A percentile compares a stretch with the other conserved stretches of the same genome.
Conservation (phyloP, 2,888 invertebrate genomes). For the Eristalinus sepulchralis region DNA sequence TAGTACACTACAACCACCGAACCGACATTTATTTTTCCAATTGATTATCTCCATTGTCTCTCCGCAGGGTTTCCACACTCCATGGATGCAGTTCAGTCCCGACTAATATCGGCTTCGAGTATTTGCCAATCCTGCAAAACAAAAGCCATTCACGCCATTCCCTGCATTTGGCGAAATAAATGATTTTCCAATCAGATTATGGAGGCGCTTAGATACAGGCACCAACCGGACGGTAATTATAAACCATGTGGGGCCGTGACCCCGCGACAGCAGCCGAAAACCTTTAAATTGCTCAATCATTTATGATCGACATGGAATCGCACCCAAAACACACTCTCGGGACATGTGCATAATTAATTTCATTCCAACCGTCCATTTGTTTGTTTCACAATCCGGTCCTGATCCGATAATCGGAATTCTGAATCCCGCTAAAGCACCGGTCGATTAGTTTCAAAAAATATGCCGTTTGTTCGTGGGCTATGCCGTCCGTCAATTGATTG, state of each 20-base stretch:
- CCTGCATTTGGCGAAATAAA: constrained; percentile 38
- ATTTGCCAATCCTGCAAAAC: background rate
- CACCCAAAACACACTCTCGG: constrained; percentile 20
- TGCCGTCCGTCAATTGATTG: constrained; percentile 47
- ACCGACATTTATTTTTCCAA: background rate
- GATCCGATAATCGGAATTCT: constrained; percentile 51
- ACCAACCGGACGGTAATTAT: constrained; percentile 36
- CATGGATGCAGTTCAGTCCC: background rate
- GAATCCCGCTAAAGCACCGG: constrained; percentile 8
- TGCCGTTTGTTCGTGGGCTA: constrained; percentile 45
- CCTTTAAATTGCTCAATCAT: constrained; percentile 51
- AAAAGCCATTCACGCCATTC: constrained; percentile 4
- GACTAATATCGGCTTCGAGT: background rate
- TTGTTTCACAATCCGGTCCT: constrained; percentile 37
- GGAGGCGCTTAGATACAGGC: constrained; percentile 46
- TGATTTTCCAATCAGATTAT: constrained; percentile 60
- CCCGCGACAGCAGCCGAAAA: constrained; percentile 3
- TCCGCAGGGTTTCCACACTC: background rate
- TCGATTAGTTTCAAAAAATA: constrained; percentile 50
- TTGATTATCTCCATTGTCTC: background rate
- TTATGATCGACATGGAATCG: constrained; percentile 40
- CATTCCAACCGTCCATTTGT: constrained; percentile 43
- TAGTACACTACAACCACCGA: too few relatives aligned
- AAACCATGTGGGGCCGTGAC: constrained; percentile 35
- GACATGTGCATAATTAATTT: constrained; percentile 62